Evolutionary conservation across 1,140 invertebrate genomes (phyloP).

Genomic region (Drosophila azteca): DNA sequence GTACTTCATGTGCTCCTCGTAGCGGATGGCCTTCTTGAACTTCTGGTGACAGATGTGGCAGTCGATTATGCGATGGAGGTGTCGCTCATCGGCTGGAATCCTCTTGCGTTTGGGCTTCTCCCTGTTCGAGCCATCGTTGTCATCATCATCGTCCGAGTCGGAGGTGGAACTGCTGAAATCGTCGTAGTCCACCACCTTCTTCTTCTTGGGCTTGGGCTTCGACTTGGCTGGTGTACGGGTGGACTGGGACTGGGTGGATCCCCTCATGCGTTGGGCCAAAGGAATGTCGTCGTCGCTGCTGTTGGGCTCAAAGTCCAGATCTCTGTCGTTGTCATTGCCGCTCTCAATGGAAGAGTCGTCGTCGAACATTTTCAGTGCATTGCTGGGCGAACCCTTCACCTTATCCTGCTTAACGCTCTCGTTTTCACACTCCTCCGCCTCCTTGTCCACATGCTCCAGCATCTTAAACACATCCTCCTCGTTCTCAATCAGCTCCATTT

Average conservation of each 20-base stretch:
- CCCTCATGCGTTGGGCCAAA: conserved; percentile 62
- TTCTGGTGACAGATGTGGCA: conserved; percentile 82
- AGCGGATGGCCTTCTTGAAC: conserved; percentile 77
- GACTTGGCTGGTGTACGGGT: conserved; percentile 21
- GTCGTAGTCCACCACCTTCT: conserved; percentile 37
- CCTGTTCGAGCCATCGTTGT: conserved; percentile 18
- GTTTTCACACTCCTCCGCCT: conserved; percentile 70
- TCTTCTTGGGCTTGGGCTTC: conserved; percentile 46
- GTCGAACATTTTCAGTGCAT: conserved; percentile 48
- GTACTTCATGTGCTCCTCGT: conserved; percentile 80
- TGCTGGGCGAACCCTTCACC: conserved; percentile 20
- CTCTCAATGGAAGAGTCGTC: conserved; percentile 60
- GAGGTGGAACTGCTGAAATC: conserved; percentile 38
- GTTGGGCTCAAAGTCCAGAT: conserved; percentile 66
- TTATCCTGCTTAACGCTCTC: conserved; percentile 35
- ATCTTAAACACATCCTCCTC: conserved; percentile 81
- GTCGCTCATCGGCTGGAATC: conserved; percentile 65
- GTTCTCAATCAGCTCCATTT: conserved; percentile 78
- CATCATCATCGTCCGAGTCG: conserved; percentile 44
- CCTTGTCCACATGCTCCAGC: conserved; percentile 76
- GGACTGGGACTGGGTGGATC: conserved; percentile 4
- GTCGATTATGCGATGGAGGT: conserved; percentile 74
- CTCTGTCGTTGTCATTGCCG: conserved; percentile 63
- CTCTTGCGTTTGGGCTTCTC: conserved; percentile 70
- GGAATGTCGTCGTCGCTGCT: conserved; percentile 78